phyloP scores from a whole-genome alignment of 2,113 vertebrate species.

The Tautogolabrus adspersus region DNA sequence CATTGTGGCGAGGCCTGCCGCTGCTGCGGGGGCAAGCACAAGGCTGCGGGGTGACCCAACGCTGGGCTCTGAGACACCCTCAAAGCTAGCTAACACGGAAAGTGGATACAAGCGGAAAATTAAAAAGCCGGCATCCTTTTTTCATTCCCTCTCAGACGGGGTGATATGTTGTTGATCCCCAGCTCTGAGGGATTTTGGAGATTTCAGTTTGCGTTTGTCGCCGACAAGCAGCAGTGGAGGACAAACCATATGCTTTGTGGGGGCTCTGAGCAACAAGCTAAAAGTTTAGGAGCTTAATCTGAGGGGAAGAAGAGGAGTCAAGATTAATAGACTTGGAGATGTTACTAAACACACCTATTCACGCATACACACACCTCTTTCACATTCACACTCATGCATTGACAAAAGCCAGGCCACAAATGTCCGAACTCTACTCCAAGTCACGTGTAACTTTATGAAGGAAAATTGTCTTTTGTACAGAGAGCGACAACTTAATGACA shows the following conservation, averaged over 20 bases:
- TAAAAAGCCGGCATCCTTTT: constrained; percentile 82
- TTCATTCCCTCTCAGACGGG: constrained; percentile 83
- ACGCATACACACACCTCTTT: constrained; percentile 51
- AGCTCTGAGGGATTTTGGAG: constrained; percentile 90
- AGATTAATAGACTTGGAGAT: constrained; percentile 87
- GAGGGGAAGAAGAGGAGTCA: constrained; percentile 76
- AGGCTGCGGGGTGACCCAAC: constrained; percentile 93
- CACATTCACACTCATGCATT: constrained; percentile 51
- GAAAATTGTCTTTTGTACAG: constrained; percentile 87
- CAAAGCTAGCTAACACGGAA: constrained; percentile 80
- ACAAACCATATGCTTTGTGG: constrained; percentile 83
- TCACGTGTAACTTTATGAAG: constrained; percentile 87
- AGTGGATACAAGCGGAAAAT: constrained; percentile 78
- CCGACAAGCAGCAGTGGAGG: constrained; percentile 85
- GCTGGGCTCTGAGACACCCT: constrained; percentile 67
- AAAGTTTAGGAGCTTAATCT: constrained; percentile 79
- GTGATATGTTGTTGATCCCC: constrained; percentile 75
- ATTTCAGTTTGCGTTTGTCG: constrained; percentile 89
- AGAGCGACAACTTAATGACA: constrained; percentile 80
- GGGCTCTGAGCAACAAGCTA: constrained; percentile 74
- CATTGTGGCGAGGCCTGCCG: constrained; percentile 96
- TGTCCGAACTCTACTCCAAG: constrained; percentile 85
- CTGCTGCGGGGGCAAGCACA: constrained; percentile 98
- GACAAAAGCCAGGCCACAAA: constrained; percentile 81
- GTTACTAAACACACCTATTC: constrained; percentile 82